Conservation (phyloP, 1,140 invertebrate genomes). For the Metaphire vulgaris region DNA sequence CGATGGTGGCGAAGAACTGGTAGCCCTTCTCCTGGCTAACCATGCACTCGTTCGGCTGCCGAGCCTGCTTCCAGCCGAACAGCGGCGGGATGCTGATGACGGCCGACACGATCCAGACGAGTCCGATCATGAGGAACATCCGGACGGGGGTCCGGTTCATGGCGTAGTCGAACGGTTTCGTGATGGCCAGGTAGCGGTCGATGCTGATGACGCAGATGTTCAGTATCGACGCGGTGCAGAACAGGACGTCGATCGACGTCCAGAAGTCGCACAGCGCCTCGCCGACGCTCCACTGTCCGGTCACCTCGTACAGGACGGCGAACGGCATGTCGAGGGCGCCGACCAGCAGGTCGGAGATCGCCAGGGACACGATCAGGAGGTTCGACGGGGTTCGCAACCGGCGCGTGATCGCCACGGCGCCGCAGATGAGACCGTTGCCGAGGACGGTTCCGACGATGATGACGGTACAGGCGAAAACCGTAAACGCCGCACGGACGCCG, state of each 20-base stretch:
- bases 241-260: constrained; percentile 55
- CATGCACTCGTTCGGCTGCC: constrained; percentile 59
- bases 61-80: constrained; percentile 46
- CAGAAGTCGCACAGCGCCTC: constrained; percentile 53
- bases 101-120: constrained; percentile 53
- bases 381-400: constrained; percentile 54
- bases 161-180: constrained; percentile 55
- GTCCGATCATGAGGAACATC: constrained; percentile 52
- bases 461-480: constrained; percentile 42
- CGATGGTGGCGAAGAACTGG: too few species aligned
- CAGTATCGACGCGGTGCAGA: constrained; percentile 58
- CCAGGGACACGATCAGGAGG: too few species aligned
- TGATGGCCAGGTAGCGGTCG: constrained; percentile 57
- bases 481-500: too few species aligned
- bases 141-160: constrained; percentile 51
- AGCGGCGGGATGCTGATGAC: too few species aligned
- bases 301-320: constrained; percentile 52
- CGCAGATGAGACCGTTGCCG: constrained; percentile 55
- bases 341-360: constrained; percentile 65
- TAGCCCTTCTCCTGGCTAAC: constrained; percentile 87
- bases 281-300: constrained; percentile 52
- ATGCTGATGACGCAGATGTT: constrained; percentile 57
- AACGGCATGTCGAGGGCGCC: constrained; percentile 66
- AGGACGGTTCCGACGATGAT: constrained; percentile 49
- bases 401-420: constrained; percentile 54